Evolutionary conservation across 2,888 invertebrate genomes (phyloP), one percentile per base, ranked within the genome.

Genomic region (Drosophila multiciliata): DNA sequence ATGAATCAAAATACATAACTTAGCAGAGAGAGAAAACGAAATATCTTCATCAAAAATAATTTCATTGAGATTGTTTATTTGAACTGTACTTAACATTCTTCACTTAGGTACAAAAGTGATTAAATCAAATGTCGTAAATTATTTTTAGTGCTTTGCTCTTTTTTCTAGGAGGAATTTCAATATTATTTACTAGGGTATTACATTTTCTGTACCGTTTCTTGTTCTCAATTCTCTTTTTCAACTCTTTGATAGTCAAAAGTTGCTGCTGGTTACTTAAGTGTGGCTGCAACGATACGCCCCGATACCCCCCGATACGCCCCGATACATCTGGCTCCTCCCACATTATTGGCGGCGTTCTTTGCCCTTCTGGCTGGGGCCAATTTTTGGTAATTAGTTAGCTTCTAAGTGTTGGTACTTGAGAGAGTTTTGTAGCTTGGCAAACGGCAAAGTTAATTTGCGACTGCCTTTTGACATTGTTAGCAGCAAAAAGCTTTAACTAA

Each of bases 301-400:
- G 12, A 17, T 29, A 15, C 58, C 52, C 40, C 55, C 26, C 32
- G 29, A 45, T 15, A 2, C n/a, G 57, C 15, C 35, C 6, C 35
- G 12, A 17, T 29, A 15, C 48, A 29, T 17, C 32, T 1, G 3
- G 9, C 23, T n/a, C n/a, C 17, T 20, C 26, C 5, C 23, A 12
- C 23, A 45, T 45, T 3, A 15, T 49, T 49, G 20, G 29, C 50
- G n/a, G 35, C 3, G 15, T 29, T 59, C 48, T 8, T 12, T 40
- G 33, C 32, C 38, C 35, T 40, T 33, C 48, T 64, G 57, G 55
- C 42, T 68, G 29, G 29, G 55, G 40, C 40, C 54, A 72, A 75
- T 40, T 60, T 82, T 83, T 58, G 70, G 68, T 80, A 83, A 80
- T 83, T 83, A 82, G 86, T 83, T 83, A 73, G 82, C 61, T 68